A percentile compares a stretch with the other conserved stretches of the same genome.
These are phyloP conservation scores for Monochamus alternatus DNA, from an alignment of 2,888 invertebrate species.

Conservation along the genomic window DNA sequence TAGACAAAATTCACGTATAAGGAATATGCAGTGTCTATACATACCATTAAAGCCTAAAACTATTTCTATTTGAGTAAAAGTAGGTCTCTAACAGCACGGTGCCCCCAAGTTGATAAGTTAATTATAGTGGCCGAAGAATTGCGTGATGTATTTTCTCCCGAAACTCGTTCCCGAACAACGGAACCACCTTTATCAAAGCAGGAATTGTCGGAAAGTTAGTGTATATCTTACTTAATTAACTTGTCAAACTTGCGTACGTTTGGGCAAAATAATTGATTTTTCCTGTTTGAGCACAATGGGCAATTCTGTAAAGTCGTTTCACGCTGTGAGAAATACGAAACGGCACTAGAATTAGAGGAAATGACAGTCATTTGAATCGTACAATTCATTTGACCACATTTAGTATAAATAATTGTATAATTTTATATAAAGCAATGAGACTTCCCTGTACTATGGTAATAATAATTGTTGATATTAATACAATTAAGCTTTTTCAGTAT, in stretches of 20 bases:
- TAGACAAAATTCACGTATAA: too few species aligned
- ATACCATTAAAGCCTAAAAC: too few species aligned
- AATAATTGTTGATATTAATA: too few species aligned
- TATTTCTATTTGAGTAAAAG: constrained; percentile 1
- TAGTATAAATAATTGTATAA: constrained; percentile 24
- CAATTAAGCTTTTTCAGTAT: too few species aligned
- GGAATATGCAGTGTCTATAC: too few species aligned
- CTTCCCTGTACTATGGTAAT: too few species aligned
- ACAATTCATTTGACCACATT: constrained; percentile 23
- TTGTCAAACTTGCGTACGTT: constrained; percentile 48
- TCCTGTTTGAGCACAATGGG: constrained; percentile 48
- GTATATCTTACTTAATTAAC: constrained; percentile 49
- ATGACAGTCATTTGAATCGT: constrained; percentile 30
- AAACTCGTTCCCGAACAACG: constrained; percentile 28
- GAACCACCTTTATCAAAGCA: constrained; percentile 29
- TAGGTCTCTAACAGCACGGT: background rate
- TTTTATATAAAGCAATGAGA: background rate
- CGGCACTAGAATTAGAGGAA: constrained; percentile 24
- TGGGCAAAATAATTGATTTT: constrained; percentile 50
- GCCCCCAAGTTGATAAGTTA: constrained; percentile 26
- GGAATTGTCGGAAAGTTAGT: constrained; percentile 39
- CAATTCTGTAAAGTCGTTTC: constrained; percentile 45
- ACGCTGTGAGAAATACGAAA: constrained; percentile 36
- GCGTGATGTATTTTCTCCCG: constrained; percentile 21
- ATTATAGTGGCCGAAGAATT: constrained; percentile 26